Conservation (phyloP, 2,888 invertebrate genomes). For the Venusia cambrica region DNA sequence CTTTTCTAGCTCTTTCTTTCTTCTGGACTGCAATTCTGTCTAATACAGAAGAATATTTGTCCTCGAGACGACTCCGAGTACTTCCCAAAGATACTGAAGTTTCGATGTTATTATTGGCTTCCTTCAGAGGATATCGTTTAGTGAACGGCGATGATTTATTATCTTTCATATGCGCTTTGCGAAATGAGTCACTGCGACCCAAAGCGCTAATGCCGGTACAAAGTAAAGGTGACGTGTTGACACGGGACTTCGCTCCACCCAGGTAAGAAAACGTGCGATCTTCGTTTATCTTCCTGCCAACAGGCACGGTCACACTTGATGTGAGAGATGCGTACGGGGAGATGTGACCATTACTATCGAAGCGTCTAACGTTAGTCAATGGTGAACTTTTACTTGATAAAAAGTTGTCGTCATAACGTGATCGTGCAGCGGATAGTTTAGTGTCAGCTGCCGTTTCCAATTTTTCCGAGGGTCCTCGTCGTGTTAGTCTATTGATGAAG, state of each 20-base stretch:
- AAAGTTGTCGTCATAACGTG: slow-evolving; percentile 68
- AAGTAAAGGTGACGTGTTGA: slow-evolving; percentile 67
- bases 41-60: slow-evolving; percentile 89
- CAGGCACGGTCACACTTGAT: slow-evolving; percentile 43
- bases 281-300: slow-evolving; percentile 58
- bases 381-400: slow-evolving; percentile 57
- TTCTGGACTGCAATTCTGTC: slow-evolving; percentile 84
- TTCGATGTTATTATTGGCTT: slow-evolving; percentile 72
- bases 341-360: slow-evolving; percentile 66
- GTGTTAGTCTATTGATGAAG: slow-evolving; percentile 89
- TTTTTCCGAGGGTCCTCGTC: slow-evolving; percentile 89
- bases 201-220: slow-evolving; percentile 61
- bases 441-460: slow-evolving; percentile 67
- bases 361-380: slow-evolving; percentile 63
- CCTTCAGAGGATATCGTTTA: slow-evolving; percentile 70
- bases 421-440: slow-evolving; percentile 53
- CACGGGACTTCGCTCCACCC: slow-evolving; percentile 55
- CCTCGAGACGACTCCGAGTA: slow-evolving; percentile 86
- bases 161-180: slow-evolving; percentile 68
- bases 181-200: slow-evolving; percentile 73
- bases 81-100: slow-evolving; percentile 66
- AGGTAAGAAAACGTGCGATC: slow-evolving; percentile 69
- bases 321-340: slow-evolving; percentile 64
- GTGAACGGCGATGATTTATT: slow-evolving; percentile 67
- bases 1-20: slow-evolving; percentile 73